Conservation (phyloP, 2,797 vertebrate genomes). For the Oreonectes daqikongensis region DNA sequence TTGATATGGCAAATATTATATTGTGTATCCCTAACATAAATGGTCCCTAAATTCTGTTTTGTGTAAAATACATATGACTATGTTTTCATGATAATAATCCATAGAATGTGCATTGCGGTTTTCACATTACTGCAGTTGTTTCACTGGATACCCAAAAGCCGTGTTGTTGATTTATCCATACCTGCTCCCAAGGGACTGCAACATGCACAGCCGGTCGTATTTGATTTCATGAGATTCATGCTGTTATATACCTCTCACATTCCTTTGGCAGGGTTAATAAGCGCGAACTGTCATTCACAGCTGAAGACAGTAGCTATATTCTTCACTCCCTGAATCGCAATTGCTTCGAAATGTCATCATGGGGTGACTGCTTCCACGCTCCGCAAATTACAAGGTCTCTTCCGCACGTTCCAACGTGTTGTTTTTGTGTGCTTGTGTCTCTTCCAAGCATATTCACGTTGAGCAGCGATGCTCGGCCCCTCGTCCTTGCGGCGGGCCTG, state of each 20-base stretch:
- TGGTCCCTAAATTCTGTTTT: too few species aligned
- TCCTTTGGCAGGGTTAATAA: constrained; percentile 1
- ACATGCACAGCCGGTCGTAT: neutral
- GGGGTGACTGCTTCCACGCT: constrained; percentile 21
- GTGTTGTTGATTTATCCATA: neutral
- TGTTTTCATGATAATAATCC: too few species aligned
- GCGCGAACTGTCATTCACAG: constrained; percentile 15
- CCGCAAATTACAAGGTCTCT: constrained; percentile 20
- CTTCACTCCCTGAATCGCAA: constrained; percentile 22
- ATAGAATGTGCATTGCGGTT: too few species aligned
- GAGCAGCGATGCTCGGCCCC: constrained; percentile 55
- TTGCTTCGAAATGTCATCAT: constrained; percentile 12
- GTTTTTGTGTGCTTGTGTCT: neutral
- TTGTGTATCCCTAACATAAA: too few species aligned
- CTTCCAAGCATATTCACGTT: constrained; percentile 12
- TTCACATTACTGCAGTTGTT: neutral
- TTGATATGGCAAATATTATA: too few species aligned
- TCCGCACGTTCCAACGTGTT: constrained; percentile 24
- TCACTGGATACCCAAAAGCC: neutral
- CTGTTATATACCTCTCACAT: constrained; percentile 2
- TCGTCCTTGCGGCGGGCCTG: constrained; percentile 60
- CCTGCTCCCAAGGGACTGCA: neutral
- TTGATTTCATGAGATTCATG: neutral
- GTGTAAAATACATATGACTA: too few species aligned
- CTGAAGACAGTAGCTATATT: constrained; percentile 1